Evolutionary conservation across 1,140 invertebrate genomes (phyloP), one percentile per base, ranked within the genome.

Genomic region (Nephila pilipes): DNA sequence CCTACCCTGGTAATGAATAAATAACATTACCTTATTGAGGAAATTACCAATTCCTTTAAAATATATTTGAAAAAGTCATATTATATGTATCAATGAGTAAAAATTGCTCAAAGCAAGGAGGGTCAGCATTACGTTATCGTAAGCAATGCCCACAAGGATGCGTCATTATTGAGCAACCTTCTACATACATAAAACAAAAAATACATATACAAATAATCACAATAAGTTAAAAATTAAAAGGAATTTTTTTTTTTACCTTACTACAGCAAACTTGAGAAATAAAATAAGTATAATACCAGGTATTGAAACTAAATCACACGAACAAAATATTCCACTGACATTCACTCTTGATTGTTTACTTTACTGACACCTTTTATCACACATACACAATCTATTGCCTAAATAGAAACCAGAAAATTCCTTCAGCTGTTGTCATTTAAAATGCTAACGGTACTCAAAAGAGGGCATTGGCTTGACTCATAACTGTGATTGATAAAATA

Each of bases 291-390:
- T 25, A 10, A 6, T 65, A 65, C 22, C 10, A 29, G 3, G 8
- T 65, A 8, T 65, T n/a, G 6, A 29, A 65, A 12, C 63, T 65
- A 25, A 14, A 14, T n/a, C 25, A 29, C n/a, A 2, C 10, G 25
- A 10, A 14, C 63, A 65, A n/a, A 6, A 65, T 25, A 65, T 25
- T 65, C 63, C 10, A 29, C 12, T n/a, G 25, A 29, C 25, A 75
- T 75, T 75, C 69, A 60, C 18, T 60, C 16, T 16, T 22, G 69
- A 75, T 75, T 75, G 69, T 75, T 75, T 75, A 75, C 69, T 60
- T 75, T 36, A 75, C 69, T 75, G 69, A 75, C 69, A 36, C 69
- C n/a, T 65, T 65, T 29, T 16, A 29, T 16, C 25, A 16, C 29
- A 32, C 65, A 69, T 36, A 75, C 69, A 75, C 69, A 18, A 75